Evolutionary conservation across 2,888 invertebrate species (phyloP).

Genomic region (Thumatha senex): DNA sequence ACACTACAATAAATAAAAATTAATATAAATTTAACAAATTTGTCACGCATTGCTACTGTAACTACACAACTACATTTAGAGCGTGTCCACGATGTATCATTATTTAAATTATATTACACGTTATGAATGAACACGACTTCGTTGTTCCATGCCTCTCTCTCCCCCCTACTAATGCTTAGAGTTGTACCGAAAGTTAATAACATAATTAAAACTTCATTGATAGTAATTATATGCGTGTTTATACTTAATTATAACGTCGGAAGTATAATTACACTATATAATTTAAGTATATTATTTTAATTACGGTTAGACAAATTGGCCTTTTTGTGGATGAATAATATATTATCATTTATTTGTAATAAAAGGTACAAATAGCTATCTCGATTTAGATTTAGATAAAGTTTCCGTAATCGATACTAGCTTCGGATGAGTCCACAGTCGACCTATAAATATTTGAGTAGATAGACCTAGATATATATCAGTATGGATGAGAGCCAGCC

Average conservation of each 20-base stretch:
- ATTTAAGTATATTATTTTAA: conserved; percentile 3
- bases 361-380: conserved; percentile 1
- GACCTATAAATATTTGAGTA: conserved; percentile 9
- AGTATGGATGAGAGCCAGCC: conserved; percentile 12
- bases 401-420: conserved; percentile 6
- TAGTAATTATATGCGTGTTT: conserved; percentile 15
- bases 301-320: not conserved
- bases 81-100: conserved; percentile 34
- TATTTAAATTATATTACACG: conserved; percentile 28
- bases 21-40: conserved; percentile 22
- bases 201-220: conserved; percentile 31
- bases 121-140: conserved; percentile 28
- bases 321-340: not conserved
- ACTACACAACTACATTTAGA: conserved; percentile 16
- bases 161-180: conserved; percentile 4
- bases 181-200: conserved; percentile 19
- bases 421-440: conserved; percentile 6
- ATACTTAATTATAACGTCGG: conserved; percentile 7
- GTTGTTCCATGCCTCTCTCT: conserved; percentile 10
- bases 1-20: conserved; percentile 15
- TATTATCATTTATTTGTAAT: not conserved
- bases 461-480: conserved; percentile 8
- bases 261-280: not conserved
- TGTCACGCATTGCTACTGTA: conserved; percentile 1
- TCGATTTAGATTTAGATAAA: conserved; percentile 5